Evolutionary conservation across 2,888 invertebrate genomes (phyloP).

Genomic region (Megastigmus dorsalis): DNA sequence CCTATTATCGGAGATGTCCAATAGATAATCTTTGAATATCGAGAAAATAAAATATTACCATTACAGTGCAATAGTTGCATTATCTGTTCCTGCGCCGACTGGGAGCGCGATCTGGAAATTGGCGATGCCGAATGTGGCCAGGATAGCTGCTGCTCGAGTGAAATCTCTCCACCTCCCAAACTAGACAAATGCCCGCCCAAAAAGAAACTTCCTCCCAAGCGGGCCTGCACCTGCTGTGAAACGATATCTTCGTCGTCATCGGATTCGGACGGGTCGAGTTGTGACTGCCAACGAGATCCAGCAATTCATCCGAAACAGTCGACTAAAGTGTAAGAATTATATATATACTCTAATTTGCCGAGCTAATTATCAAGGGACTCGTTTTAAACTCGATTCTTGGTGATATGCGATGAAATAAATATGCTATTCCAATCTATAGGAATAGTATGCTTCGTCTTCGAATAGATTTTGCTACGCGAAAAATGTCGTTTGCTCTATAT

Average conservation of each 20-base stretch:
- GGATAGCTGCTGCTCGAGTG: neutral
- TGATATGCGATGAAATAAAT: too few species aligned
- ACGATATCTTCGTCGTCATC: slow-evolving; percentile 11
- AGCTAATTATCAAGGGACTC: neutral
- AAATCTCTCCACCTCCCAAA: neutral
- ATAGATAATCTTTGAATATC: neutral
- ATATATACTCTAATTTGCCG: neutral
- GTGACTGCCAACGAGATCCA: neutral
- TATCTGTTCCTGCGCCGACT: slow-evolving; percentile 54
- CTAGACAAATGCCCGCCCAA: neutral
- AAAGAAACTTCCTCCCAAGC: neutral
- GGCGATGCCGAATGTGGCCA: neutral
- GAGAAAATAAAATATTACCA: neutral
- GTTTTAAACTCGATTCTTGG: too few species aligned
- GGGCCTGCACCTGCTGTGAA: neutral
- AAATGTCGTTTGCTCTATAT: too few species aligned
- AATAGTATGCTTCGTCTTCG: too few species aligned
- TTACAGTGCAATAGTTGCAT: slow-evolving; percentile 53
- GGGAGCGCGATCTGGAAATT: slow-evolving; percentile 48
- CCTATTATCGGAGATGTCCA: too few species aligned
- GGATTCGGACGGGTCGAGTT: slow-evolving; percentile 18
- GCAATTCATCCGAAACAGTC: too few species aligned
- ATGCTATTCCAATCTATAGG: too few species aligned
- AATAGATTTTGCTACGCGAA: too few species aligned
- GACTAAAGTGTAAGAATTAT: too few species aligned